Evolutionary conservation across 2,113 vertebrate genomes (phyloP).

Genomic region (Stomatorhinus ivindoensis): DNA sequence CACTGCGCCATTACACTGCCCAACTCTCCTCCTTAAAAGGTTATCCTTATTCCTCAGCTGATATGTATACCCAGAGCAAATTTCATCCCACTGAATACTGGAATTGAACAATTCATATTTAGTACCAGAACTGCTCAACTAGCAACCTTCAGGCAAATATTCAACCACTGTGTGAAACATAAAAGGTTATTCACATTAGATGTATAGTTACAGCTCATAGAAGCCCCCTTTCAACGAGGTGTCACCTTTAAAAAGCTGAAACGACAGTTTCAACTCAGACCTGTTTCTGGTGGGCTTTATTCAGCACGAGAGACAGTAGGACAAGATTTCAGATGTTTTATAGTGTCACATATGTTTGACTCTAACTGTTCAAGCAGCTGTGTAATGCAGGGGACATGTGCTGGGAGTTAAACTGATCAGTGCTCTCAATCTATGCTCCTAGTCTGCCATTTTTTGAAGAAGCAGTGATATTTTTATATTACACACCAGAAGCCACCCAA

Average conservation of each 20-base stretch:
- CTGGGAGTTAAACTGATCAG: not conserved
- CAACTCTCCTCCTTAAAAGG: not conserved
- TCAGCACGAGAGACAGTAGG: not conserved
- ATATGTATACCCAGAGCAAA: not conserved
- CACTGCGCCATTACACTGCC: not conserved
- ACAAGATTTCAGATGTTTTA: slow-evolving; percentile 3
- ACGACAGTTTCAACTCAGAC: not conserved
- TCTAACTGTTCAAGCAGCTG: not conserved
- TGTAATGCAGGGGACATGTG: not conserved
- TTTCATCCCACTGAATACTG: not conserved
- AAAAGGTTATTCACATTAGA: not conserved
- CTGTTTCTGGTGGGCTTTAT: slow-evolving; percentile 8
- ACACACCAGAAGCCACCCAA: not conserved
- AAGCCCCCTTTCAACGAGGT: not conserved
- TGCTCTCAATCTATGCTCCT: not conserved
- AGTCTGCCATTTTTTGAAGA: not conserved
- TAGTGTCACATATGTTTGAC: not conserved
- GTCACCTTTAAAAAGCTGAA: not conserved
- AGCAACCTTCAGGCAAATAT: not conserved
- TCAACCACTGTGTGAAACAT: not conserved
- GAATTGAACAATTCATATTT: not conserved
- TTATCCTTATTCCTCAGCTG: not conserved
- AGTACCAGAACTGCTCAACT: not conserved
- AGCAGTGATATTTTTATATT: not conserved
- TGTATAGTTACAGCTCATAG: not conserved